Conservation (phyloP, 2,797 vertebrate genomes). For the Tamandua tetradactyla region DNA sequence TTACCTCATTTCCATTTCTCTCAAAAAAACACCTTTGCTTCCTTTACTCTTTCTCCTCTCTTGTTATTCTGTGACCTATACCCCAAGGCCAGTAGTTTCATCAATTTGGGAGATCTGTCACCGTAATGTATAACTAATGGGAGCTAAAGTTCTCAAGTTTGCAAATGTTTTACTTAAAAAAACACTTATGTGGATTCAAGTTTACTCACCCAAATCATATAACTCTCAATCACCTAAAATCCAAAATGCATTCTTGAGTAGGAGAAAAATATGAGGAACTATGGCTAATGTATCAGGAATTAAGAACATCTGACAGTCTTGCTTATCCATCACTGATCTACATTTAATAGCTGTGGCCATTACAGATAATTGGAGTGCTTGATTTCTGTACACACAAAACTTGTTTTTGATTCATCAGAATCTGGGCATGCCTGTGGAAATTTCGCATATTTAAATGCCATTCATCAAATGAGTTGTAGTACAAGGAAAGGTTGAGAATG, state of each 20-base stretch:
- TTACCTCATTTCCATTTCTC: not conserved
- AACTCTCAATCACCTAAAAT: slow-evolving; percentile 31
- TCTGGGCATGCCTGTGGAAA: slow-evolving; percentile 16
- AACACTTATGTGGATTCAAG: not conserved
- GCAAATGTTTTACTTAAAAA: not conserved
- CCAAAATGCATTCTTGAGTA: not conserved
- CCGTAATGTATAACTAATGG: not conserved
- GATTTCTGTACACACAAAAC: not conserved
- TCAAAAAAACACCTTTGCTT: not conserved
- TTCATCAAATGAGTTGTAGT: not conserved
- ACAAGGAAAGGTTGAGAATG: not conserved
- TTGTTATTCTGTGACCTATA: not conserved
- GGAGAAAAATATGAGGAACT: not conserved
- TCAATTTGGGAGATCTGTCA: too few species aligned
- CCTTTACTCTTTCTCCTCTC: not conserved
- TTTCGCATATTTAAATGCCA: slow-evolving; percentile 29
- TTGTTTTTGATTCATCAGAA: slow-evolving; percentile 11
- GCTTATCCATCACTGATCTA: not conserved
- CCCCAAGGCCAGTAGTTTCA: not conserved
- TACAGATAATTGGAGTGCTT: not conserved
- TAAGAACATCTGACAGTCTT: not conserved
- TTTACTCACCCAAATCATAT: not conserved
- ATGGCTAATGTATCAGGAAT: not conserved
- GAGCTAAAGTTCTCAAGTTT: not conserved
- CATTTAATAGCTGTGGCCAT: not conserved